A percentile compares a stretch with the other conserved stretches of the same genome.
Conservation (phyloP, 2,888 invertebrate species). For the Sepioteuthis lessoniana region DNA sequence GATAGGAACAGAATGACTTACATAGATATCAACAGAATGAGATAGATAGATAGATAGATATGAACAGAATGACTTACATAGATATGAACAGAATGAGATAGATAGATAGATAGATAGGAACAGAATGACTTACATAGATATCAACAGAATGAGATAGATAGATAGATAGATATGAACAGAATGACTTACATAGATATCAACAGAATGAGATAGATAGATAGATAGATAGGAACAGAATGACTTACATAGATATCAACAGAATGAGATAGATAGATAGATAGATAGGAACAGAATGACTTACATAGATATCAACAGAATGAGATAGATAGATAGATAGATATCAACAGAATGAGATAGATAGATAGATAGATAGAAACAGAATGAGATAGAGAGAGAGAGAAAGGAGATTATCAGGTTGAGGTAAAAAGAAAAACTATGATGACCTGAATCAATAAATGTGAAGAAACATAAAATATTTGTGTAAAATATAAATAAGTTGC, state of each 20-base stretch:
- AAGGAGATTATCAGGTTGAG: background rate
- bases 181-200: background rate
- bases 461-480: too few relatives aligned
- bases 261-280: background rate
- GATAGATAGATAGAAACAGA: background rate
- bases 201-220: background rate
- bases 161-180: background rate
- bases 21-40: background rate
- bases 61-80: background rate
- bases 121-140: background rate
- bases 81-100: background rate
- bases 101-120: background rate
- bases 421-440: background rate
- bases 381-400: background rate
- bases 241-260: background rate
- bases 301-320: background rate
- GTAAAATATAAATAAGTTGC: background rate
- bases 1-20: background rate
- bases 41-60: background rate
- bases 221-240: background rate
- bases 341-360: too few relatives aligned
- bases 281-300: background rate
- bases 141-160: background rate
- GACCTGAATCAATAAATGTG: too few relatives aligned
- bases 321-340: background rate